Conservation (phyloP, 2,797 vertebrate genomes). For the Pipistrellus pipistrellus region DNA sequence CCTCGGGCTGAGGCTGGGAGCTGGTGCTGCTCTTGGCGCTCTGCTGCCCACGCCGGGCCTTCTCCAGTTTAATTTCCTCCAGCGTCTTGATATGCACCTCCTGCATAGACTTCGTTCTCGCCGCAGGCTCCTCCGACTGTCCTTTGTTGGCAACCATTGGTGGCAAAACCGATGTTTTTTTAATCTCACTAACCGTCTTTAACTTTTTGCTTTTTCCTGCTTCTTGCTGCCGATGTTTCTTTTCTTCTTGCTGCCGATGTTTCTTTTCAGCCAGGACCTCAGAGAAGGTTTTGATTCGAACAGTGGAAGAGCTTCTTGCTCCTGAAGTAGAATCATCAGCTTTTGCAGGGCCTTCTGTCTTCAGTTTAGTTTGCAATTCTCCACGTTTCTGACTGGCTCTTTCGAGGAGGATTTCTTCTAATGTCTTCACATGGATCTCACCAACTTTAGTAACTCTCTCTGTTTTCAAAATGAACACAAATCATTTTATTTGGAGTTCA, state of each 20-base stretch:
- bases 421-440: slow-evolving; percentile 94
- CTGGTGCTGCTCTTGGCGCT: slow-evolving; percentile 72
- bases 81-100: slow-evolving; percentile 94
- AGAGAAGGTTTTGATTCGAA: slow-evolving; percentile 88
- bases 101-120: slow-evolving; percentile 69
- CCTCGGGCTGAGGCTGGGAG: slow-evolving; percentile 76
- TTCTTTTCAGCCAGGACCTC: slow-evolving; percentile 92
- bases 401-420: slow-evolving; percentile 95
- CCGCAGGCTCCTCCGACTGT: slow-evolving; percentile 71
- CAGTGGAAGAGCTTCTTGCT: slow-evolving; percentile 66
- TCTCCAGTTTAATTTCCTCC: slow-evolving; percentile 96
- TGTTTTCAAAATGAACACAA: slow-evolving; percentile 58
- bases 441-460: slow-evolving; percentile 86
- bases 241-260: slow-evolving; percentile 87
- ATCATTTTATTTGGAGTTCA: background rate
- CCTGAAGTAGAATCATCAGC: slow-evolving; percentile 75
- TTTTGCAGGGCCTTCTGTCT: slow-evolving; percentile 78
- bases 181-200: slow-evolving; percentile 76
- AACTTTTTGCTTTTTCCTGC: slow-evolving; percentile 81
- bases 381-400: slow-evolving; percentile 89
- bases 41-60: slow-evolving; percentile 91
- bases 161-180: slow-evolving; percentile 50
- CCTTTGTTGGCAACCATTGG: background rate
- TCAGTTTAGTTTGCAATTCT: slow-evolving; percentile 76
- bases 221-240: slow-evolving; percentile 86